Percentiles rank a stretch among this genome's conserved stretches.
Evolutionary conservation across 1,140 invertebrate species (phyloP).

Genomic region (Scaptomyza montana): DNA sequence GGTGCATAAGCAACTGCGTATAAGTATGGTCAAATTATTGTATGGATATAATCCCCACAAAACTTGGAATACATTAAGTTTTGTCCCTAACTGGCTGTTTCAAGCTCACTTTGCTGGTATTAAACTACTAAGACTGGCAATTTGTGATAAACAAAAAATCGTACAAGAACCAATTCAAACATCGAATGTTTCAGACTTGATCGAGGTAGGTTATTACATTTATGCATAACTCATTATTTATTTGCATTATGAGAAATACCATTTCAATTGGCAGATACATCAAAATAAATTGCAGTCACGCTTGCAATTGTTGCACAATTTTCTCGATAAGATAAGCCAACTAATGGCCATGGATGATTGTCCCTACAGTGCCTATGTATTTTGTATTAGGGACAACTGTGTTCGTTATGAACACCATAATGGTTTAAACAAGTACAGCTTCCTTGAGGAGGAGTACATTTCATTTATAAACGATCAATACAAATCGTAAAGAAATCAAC

Average conservation of each 20-base stretch:
- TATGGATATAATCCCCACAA: too few species aligned
- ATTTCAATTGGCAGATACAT: not conserved
- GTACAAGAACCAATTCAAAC: conserved; percentile 6
- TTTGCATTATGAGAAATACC: too few species aligned
- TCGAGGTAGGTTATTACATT: not conserved
- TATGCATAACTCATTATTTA: too few species aligned
- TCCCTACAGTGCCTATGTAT: conserved; percentile 4
- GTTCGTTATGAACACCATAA: conserved; percentile 5
- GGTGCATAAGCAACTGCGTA: not conserved
- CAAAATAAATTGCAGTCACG: not conserved
- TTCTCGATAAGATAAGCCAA: conserved; percentile 4
- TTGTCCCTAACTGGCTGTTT: too few species aligned
- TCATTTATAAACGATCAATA: conserved; percentile 1
- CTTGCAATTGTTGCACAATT: not conserved
- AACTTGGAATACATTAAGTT: too few species aligned
- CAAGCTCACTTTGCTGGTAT: conserved; percentile 5
- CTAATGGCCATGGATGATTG: conserved; percentile 4
- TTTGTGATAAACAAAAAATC: not conserved
- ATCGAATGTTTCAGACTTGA: not conserved
- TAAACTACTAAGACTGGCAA: not conserved
- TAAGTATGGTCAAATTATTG: not conserved
- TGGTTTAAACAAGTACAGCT: conserved; percentile 9
- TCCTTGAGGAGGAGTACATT: conserved; percentile 27
- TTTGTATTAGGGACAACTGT: not conserved
- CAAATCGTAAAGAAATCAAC: not conserved